A percentile compares a stretch with the other conserved stretches of the same genome.
Evolutionary conservation across 2,888 invertebrate species (phyloP).

Genomic region (Drosophila pseudotalamancana): DNA sequence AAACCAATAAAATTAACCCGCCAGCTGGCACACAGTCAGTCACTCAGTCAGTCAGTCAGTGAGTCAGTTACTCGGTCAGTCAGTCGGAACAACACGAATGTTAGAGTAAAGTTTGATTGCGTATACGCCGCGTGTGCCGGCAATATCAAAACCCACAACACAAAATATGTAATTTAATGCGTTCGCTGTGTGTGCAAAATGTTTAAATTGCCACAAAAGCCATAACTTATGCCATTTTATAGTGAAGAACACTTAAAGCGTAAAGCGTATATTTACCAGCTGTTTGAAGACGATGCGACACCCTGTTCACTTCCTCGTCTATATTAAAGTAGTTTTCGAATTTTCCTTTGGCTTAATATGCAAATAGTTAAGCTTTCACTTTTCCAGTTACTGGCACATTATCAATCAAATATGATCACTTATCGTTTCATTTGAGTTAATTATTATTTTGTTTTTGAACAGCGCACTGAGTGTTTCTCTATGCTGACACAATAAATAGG

Average conservation of each 20-base stretch:
- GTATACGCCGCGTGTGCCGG: constrained; percentile 59
- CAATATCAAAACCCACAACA: constrained; percentile 45
- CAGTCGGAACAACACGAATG: constrained; percentile 41
- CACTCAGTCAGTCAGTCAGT: constrained; percentile 33
- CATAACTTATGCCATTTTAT: constrained; percentile 53
- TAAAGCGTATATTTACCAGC: constrained; percentile 40
- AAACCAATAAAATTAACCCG: constrained; percentile 66
- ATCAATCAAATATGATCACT: constrained; percentile 28
- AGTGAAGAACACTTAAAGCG: constrained; percentile 31
- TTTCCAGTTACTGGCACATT: constrained; percentile 12
- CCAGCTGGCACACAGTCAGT: constrained; percentile 40
- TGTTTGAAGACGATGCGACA: constrained; percentile 9
- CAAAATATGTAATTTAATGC: constrained; percentile 60
- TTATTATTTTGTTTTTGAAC: neutral
- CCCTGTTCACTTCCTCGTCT: neutral
- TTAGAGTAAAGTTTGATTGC: constrained; percentile 39
- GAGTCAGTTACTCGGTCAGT: too few species aligned
- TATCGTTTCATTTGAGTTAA: neutral
- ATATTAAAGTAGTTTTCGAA: neutral
- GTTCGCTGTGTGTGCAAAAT: constrained; percentile 19
- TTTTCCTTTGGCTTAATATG: neutral
- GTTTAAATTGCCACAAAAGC: constrained; percentile 43
- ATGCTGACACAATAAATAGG: constrained; percentile 9
- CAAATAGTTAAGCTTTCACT: constrained; percentile 4
- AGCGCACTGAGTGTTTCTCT: constrained; percentile 17